These are phyloP conservation scores for Percopsis omiscomaycus DNA, from an alignment of 2,797 vertebrate species.

Conservation along the genomic window DNA sequence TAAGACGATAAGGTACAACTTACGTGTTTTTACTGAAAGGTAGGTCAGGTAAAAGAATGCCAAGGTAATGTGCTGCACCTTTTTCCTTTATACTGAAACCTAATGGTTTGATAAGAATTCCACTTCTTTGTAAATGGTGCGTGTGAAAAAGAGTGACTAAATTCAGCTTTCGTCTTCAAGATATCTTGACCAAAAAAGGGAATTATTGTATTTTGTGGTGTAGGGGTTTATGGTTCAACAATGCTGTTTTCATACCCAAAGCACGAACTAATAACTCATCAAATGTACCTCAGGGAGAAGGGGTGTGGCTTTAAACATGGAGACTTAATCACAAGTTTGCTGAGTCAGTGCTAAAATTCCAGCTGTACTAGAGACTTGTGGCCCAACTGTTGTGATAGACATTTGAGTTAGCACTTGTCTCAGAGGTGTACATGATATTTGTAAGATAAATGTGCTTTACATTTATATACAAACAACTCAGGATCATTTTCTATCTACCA, in stretches of 20 bases:
- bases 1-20: no score
- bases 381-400: constrained; percentile 45
- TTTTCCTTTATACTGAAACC: no score
- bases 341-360: constrained; percentile 2
- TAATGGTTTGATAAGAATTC: no score
- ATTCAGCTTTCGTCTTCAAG: background rate
- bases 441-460: background rate
- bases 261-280: constrained; percentile 15
- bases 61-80: no score
- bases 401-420: constrained; percentile 6
- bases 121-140: no score
- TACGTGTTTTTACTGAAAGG: no score
- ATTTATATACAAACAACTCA: background rate
- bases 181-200: constrained; percentile 57
- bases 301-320: constrained; percentile 22
- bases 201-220: constrained; percentile 48
- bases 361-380: constrained; percentile 3
- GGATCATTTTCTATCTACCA: background rate
- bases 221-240: constrained; percentile 29
- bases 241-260: constrained; percentile 52
- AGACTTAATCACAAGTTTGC: constrained; percentile 10
- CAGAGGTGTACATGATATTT: constrained; percentile 4
- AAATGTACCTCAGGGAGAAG: constrained; percentile 56
- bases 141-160: no score
- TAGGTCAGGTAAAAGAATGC: no score